Evolutionary conservation across 2,888 invertebrate genomes (phyloP).

Genomic region (Ernsta delagoae): DNA sequence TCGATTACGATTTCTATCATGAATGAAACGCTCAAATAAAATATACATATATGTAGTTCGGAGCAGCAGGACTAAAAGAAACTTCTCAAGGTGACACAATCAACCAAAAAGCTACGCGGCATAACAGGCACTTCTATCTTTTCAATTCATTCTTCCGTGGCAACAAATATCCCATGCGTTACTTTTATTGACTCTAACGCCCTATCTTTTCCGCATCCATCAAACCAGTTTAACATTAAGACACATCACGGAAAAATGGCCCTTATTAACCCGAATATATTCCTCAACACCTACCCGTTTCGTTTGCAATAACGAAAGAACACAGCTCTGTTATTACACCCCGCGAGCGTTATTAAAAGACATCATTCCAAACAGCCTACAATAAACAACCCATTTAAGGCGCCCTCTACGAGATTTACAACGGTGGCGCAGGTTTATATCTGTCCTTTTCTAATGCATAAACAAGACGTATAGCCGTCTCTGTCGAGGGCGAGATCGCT

Average conservation of each 20-base stretch:
- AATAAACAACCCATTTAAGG: conserved; percentile 67
- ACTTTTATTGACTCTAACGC: conserved; percentile 6
- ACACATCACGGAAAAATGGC: conserved; percentile 15
- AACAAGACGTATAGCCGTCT: conserved; percentile 32
- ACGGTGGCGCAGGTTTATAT: conserved; percentile 12
- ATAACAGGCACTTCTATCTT: too few species aligned
- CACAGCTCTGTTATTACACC: conserved; percentile 46
- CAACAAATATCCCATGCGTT: conserved; percentile 15
- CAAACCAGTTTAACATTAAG: conserved; percentile 9
- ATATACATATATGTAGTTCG: too few species aligned
- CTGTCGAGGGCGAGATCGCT: conserved; percentile 38
- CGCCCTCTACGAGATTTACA: conserved; percentile 46
- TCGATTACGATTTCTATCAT: too few species aligned
- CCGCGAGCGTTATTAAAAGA: conserved; percentile 59
- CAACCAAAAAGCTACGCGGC: too few species aligned
- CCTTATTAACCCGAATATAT: conserved; percentile 27
- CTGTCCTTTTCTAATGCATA: conserved; percentile 37
- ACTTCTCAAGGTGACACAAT: too few species aligned
- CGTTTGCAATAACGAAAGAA: conserved; percentile 40
- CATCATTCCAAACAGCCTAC: conserved; percentile 64
- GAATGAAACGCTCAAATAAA: too few species aligned
- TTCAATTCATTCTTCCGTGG: background rate
- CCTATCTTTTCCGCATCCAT: conserved; percentile 25
- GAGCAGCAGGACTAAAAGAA: too few species aligned
- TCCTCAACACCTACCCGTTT: conserved; percentile 36